phyloP scores from a whole-genome alignment of 2,888 invertebrate genomes.

The Aricia artaxerxes region DNA sequence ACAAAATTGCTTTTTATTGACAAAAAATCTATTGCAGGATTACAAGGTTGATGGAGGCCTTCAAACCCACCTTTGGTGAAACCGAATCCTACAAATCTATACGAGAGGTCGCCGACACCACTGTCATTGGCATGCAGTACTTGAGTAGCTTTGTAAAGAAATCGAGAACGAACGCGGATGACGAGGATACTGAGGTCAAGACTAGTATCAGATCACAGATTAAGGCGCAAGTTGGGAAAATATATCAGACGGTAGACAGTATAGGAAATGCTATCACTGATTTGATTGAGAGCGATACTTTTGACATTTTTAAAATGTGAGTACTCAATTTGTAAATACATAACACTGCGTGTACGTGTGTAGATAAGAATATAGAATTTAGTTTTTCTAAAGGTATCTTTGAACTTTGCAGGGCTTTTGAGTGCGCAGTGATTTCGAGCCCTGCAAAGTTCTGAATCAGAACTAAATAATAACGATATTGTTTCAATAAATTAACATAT shows the following conservation, averaged over 20 bases:
- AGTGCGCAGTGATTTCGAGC: constrained; percentile 18
- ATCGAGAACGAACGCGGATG: neutral
- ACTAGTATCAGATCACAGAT: constrained; percentile 42
- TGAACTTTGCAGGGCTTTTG: constrained; percentile 27
- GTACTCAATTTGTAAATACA: constrained; percentile 44
- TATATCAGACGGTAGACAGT: constrained; percentile 51
- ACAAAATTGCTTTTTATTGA: too few relatives aligned
- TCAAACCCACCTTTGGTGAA: constrained; percentile 65
- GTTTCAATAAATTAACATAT: neutral
- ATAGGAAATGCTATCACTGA: constrained; percentile 50
- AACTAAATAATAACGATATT: neutral
- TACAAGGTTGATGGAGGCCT: constrained; percentile 59
- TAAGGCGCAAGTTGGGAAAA: constrained; percentile 38
- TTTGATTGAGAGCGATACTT: constrained; percentile 44
- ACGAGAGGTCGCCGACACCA: constrained; percentile 54
- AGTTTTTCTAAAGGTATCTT: neutral
- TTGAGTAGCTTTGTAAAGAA: constrained; percentile 54
- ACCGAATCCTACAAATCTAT: constrained; percentile 61
- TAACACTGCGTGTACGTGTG: neutral
- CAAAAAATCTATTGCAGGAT: constrained; percentile 53
- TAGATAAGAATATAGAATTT: neutral
- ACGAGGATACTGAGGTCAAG: neutral
- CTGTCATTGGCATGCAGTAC: constrained; percentile 55
- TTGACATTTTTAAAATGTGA: constrained; percentile 64
- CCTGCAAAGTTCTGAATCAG: constrained; percentile 25